Evolutionary conservation across 1,140 invertebrate genomes (phyloP).

Genomic region (Triops longicaudatus): DNA sequence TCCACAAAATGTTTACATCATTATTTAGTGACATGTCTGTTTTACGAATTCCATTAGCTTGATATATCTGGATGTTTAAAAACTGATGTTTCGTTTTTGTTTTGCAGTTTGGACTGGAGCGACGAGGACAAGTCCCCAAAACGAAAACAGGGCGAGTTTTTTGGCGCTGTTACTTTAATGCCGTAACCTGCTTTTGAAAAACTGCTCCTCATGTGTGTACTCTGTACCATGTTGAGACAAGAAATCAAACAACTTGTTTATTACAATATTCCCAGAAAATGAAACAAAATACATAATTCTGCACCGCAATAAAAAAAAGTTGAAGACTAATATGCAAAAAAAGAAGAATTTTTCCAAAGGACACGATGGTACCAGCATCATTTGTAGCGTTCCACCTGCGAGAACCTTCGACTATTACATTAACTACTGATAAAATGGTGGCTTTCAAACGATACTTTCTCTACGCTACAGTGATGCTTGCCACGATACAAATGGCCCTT

Average conservation of each 20-base stretch:
- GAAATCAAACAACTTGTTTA: not conserved
- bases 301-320: not conserved
- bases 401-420: not conserved
- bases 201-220: not conserved
- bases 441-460: not conserved
- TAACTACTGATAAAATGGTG: not conserved
- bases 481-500: not conserved
- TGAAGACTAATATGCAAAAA: not conserved
- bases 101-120: conserved; percentile 31
- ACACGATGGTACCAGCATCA: not conserved
- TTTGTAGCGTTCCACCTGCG: not conserved
- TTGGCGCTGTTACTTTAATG: conserved; percentile 35
- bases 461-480: not conserved
- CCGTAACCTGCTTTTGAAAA: conserved; percentile 32
- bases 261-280: not conserved
- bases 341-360: not conserved
- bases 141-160: conserved; percentile 31
- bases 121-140: conserved; percentile 28
- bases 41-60: not conserved
- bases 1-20: not conserved
- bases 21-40: not conserved
- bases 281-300: not conserved
- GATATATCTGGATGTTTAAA: not conserved
- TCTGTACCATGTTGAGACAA: not conserved
- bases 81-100: not conserved